A percentile compares a stretch with the other conserved stretches of the same genome.
These are phyloP conservation scores for Pseudococcus viburni DNA, from an alignment of 2,888 invertebrate genomes.

Conservation along the genomic window DNA sequence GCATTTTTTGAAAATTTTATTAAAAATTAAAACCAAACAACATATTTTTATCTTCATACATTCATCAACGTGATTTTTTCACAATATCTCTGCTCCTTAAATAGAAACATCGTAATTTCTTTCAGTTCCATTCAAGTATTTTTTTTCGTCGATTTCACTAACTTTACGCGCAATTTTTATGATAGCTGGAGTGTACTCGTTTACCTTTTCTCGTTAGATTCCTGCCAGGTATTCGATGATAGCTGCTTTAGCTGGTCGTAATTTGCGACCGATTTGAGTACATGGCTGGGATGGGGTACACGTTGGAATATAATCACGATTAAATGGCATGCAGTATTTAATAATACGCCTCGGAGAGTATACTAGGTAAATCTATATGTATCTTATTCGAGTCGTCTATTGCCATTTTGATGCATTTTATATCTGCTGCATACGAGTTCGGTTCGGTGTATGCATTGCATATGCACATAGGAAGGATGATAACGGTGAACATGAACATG, in stretches of 20 bases:
- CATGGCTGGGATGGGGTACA: neutral
- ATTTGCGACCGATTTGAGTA: conserved; percentile 21
- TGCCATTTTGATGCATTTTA: conserved; percentile 54
- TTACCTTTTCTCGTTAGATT: conserved; percentile 22
- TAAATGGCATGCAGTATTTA: conserved; percentile 50
- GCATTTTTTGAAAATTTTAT: too few relatives aligned
- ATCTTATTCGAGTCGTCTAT: conserved; percentile 46
- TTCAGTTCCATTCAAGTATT: neutral
- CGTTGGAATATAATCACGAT: conserved; percentile 41
- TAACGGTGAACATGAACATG: neutral
- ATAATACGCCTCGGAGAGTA: conserved; percentile 40
- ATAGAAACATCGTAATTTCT: neutral
- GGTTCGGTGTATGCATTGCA: neutral
- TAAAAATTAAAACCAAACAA: too few relatives aligned
- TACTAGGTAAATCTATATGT: conserved; percentile 45
- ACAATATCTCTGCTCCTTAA: neutral
- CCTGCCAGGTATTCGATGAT: conserved; percentile 20
- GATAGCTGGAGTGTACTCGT: neutral
- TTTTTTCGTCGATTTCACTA: neutral
- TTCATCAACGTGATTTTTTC: too few relatives aligned
- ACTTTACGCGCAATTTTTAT: neutral
- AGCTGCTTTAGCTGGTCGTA: conserved; percentile 19
- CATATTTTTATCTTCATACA: too few relatives aligned
- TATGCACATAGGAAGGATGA: neutral
- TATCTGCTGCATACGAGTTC: neutral